Base-by-base conservation (phyloP, 1,140 invertebrate genomes). In the Nasonia longicornis region DNA sequence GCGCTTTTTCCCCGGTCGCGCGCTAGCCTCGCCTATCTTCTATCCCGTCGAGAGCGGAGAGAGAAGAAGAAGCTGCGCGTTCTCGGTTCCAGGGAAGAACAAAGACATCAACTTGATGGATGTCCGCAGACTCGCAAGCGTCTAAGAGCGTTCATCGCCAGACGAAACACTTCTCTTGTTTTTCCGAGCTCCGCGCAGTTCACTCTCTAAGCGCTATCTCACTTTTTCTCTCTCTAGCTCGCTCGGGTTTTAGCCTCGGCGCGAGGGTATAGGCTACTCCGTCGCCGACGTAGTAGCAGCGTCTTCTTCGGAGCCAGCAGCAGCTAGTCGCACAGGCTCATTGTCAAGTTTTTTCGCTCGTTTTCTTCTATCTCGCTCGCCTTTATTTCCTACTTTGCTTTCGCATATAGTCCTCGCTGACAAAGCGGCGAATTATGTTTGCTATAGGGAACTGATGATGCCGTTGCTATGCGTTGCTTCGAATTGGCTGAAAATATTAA, bases 101-200 rank as follows among this genome's bases (percentile, higher is more conserved):
- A 88, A 89, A 89, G 87, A 88, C 85, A 87, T 89, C 86, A 89
- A 87, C 63, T 87, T 88, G 87, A 89, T 88, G 83, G 85, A 87
- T 88, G 85, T 78, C 38, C 82, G 80, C 79, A 83, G 82, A 84
- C 85, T 86, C 82, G 84, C 52, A 58, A 86, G 84, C 85, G 85
- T 85, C 87, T 86, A 87, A 85, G 84, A 83, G 74, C 86, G 86
- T 84, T 87, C 87, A 87, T 87, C 87, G 87, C 85, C 88, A 88
- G 86, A 87, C 87, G 87, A 89, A 87, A 87, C 87, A 87, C 86
- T 87, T 85, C 85, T 86, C 85, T 87, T 88, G 86, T 87, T 88
- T 88, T 88, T 86, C 87, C 80, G 48, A 38, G 64, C 20, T 31
- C 2, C 48, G 31, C 66, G 38, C 29, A 71, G 80, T 48, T 42